phyloP scores from a whole-genome alignment of 2,113 vertebrate species.

The Callipepla squamata region DNA sequence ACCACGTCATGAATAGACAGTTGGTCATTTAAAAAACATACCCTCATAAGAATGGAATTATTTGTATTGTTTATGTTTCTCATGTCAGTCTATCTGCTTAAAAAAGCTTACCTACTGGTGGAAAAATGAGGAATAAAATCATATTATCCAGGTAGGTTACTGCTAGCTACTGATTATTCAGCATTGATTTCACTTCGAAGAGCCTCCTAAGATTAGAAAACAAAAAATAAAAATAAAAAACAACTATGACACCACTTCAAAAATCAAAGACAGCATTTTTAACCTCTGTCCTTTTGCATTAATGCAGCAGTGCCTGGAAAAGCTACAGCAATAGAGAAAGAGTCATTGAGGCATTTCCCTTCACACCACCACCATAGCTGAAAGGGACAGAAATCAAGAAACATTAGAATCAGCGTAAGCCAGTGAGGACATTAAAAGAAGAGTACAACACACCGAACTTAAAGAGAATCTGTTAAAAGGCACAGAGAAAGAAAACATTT shows the following conservation, averaged over 20 bases:
- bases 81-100: not conserved
- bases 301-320: slow-evolving; percentile 26
- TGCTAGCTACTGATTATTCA: not conserved
- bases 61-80: not conserved
- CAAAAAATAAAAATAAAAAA: not conserved
- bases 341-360: not conserved
- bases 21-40: not conserved
- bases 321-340: not conserved
- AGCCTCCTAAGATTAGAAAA: not conserved
- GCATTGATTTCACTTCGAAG: slow-evolving; percentile 13
- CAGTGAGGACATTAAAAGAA: not conserved
- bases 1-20: not conserved
- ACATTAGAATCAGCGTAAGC: slow-evolving; percentile 18
- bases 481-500: not conserved
- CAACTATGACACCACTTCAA: not conserved
- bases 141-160: not conserved
- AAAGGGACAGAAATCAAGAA: slow-evolving; percentile 44
- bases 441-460: not conserved
- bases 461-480: not conserved
- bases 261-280: slow-evolving; percentile 19
- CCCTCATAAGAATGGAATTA: not conserved
- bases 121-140: not conserved
- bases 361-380: not conserved
- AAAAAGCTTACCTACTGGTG: not conserved
- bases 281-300: slow-evolving; percentile 61